These are phyloP conservation scores for Brachionus plicatilis DNA, from an alignment of 1,140 invertebrate species.

Conservation along the genomic window DNA sequence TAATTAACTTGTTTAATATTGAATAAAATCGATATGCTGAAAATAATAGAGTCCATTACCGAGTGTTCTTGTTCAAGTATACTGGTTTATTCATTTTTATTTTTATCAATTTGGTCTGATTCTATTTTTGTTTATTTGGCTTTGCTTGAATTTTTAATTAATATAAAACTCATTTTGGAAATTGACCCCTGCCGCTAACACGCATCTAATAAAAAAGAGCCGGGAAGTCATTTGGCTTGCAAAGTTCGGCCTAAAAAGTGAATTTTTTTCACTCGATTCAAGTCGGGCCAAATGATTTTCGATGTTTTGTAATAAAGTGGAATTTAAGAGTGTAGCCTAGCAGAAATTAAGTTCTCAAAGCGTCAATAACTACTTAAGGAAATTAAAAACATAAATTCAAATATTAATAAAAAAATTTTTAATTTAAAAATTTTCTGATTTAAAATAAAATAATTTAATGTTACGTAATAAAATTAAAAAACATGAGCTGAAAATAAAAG, in stretches of 20 bases:
- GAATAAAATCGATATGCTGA: neutral
- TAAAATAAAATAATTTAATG: neutral
- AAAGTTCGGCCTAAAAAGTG: neutral
- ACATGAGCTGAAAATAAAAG: neutral
- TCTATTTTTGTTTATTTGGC: slow-evolving; percentile 18
- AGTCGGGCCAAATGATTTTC: neutral
- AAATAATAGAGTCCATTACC: neutral
- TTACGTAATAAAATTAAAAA: neutral
- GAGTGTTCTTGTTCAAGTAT: neutral
- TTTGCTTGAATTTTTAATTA: slow-evolving; percentile 27
- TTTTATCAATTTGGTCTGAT: neutral
- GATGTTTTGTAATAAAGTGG: neutral
- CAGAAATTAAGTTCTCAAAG: neutral
- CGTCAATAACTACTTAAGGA: neutral
- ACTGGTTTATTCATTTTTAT: neutral
- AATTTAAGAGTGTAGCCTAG: neutral
- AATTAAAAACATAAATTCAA: neutral
- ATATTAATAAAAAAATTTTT: neutral
- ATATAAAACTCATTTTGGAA: neutral
- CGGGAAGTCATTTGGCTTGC: neutral
- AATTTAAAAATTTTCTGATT: neutral
- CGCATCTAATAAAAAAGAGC: neutral
- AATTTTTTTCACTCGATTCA: neutral
- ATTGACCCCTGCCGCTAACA: slow-evolving; percentile 12
- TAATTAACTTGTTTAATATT: neutral